Evolutionary conservation across 2,888 invertebrate genomes (phyloP).

Genomic region (Metacarcinus magister): DNA sequence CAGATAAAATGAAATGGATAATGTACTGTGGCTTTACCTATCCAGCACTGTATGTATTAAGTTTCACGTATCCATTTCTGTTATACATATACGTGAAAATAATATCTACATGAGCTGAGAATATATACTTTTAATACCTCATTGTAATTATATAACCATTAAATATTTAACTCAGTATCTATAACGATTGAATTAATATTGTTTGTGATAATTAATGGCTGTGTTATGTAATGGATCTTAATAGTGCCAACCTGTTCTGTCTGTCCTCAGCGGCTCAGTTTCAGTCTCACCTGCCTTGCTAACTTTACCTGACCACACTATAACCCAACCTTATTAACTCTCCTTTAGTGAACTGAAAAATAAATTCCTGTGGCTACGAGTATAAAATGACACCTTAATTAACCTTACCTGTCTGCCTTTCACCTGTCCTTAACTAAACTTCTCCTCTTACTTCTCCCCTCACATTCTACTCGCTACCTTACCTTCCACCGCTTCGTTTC

Average conservation of each 20-base stretch:
- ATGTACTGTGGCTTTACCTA: neutral
- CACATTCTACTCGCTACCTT: neutral
- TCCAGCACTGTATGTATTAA: too few species aligned
- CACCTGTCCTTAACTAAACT: neutral
- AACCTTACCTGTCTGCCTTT: neutral
- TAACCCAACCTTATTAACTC: neutral
- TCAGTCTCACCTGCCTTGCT: neutral
- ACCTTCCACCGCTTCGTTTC: neutral
- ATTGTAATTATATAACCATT: too few species aligned
- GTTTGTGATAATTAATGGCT: neutral
- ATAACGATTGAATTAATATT: neutral
- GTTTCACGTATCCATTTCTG: too few species aligned
- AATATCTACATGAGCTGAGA: too few species aligned
- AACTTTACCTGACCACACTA: neutral
- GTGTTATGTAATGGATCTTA: neutral
- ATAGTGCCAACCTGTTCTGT: neutral
- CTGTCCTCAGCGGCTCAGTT: neutral
- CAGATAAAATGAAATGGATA: neutral
- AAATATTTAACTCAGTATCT: too few species aligned
- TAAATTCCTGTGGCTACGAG: slow-evolving; percentile 1
- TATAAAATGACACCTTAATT: neutral
- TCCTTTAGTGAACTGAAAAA: neutral
- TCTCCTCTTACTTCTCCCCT: neutral
- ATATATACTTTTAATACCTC: too few species aligned
- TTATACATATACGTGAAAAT: too few species aligned